These are phyloP conservation scores for Phyto melanocephala DNA, from an alignment of 2,888 invertebrate species.

Conservation along the genomic window DNA sequence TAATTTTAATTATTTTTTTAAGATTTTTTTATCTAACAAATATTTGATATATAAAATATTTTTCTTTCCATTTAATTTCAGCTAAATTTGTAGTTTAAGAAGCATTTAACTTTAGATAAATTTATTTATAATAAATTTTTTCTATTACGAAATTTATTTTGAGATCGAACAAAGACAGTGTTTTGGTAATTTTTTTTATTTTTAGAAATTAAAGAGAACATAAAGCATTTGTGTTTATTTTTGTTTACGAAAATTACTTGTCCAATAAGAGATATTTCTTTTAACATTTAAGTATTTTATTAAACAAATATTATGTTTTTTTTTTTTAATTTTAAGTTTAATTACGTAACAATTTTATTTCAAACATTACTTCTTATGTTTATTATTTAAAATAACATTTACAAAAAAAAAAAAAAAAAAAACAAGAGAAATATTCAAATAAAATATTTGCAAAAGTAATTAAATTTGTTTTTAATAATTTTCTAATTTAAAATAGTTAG, in stretches of 20 bases:
- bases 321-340: slow-evolving; percentile 43
- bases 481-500: background rate
- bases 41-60: slow-evolving; percentile 50
- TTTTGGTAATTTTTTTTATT: slow-evolving; percentile 2
- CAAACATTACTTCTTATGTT: slow-evolving; percentile 16
- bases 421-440: slow-evolving; percentile 20
- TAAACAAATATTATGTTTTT: no score
- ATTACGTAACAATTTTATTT: slow-evolving; percentile 5
- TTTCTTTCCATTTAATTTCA: slow-evolving; percentile 74
- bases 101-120: slow-evolving; percentile 50
- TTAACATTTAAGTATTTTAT: no score
- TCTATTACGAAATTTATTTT: background rate
- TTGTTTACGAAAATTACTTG: no score
- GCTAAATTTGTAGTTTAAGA: slow-evolving; percentile 74
- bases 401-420: slow-evolving; percentile 5
- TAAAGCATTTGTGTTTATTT: slow-evolving; percentile 25
- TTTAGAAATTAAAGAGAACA: background rate
- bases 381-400: slow-evolving; percentile 31
- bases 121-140: slow-evolving; percentile 15
- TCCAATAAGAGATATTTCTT: no score
- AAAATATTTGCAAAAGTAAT: slow-evolving; percentile 48
- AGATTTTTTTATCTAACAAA: background rate
- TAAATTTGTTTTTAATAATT: slow-evolving; percentile 19
- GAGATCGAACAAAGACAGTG: background rate
- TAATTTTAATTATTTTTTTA: background rate